A percentile compares a stretch with the other conserved stretches of the same genome.
phyloP scores from a whole-genome alignment of 1,140 invertebrate genomes.

The Microvelia longipes region DNA sequence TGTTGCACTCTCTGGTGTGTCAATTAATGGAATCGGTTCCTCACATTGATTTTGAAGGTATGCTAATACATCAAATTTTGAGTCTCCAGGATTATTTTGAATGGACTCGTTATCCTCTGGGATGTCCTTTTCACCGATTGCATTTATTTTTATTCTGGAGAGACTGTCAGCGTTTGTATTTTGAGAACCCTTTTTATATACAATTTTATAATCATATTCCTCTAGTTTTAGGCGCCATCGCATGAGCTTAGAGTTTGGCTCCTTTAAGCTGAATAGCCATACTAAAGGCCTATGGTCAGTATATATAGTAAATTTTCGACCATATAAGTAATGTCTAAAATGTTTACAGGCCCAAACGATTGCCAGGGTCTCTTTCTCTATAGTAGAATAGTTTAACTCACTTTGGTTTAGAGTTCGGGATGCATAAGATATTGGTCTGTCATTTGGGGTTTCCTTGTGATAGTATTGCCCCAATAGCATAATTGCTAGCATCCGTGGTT shows the following conservation, averaged over 20 bases:
- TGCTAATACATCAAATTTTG: no score
- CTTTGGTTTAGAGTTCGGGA: constrained; percentile 20
- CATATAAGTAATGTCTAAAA: constrained; percentile 32
- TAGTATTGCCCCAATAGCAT: constrained; percentile 18
- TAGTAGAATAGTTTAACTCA: constrained; percentile 22
- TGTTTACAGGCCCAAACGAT: constrained; percentile 29
- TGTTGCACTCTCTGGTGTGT: no score
- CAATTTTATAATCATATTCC: constrained; percentile 17
- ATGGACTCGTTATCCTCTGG: no score
- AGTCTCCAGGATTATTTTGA: no score
- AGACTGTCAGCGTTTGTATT: constrained; percentile 5
- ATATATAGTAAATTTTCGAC: constrained; percentile 31
- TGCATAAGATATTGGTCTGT: constrained; percentile 25
- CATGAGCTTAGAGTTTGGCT: constrained; percentile 17
- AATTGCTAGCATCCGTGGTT: constrained; percentile 18
- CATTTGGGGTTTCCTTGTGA: constrained; percentile 20
- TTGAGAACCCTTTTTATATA: constrained; percentile 15
- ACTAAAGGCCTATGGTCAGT: constrained; percentile 33
- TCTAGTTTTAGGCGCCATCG: constrained; percentile 18
- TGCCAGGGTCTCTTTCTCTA: constrained; percentile 31
- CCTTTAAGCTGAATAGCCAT: constrained; percentile 32
- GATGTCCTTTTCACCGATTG: neutral
- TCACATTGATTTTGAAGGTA: no score
- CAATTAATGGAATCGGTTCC: no score
- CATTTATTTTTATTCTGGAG: neutral